Conservation (phyloP, 2,888 invertebrate genomes). For the Agriotes lineatus region DNA sequence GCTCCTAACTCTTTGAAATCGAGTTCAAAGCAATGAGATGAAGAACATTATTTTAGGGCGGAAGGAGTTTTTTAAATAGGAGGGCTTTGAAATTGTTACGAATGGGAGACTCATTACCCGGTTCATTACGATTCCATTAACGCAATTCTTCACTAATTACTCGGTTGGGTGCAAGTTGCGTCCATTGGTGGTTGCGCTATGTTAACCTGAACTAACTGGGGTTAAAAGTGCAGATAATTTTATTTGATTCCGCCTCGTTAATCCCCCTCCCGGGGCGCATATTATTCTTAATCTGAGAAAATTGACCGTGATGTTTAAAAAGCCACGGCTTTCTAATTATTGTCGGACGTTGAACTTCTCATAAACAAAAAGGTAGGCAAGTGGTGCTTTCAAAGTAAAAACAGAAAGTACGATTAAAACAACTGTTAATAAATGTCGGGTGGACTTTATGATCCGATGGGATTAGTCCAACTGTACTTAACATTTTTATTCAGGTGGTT, state of each 20-base stretch:
- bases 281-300: neutral
- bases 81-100: conserved; percentile 12
- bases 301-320: neutral
- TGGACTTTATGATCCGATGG: no score
- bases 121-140: conserved; percentile 27
- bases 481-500: no score
- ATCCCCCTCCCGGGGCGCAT: neutral
- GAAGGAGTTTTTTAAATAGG: conserved; percentile 10
- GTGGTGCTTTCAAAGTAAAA: no score
- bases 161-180: conserved; percentile 14
- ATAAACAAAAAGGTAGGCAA: no score
- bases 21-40: conserved; percentile 8
- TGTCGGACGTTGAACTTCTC: no score
- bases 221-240: conserved; percentile 9
- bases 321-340: no score
- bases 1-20: neutral
- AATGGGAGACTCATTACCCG: conserved; percentile 18
- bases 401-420: no score
- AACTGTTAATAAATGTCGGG: no score
- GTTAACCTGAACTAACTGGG: neutral
- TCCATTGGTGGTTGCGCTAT: conserved; percentile 12
- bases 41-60: conserved; percentile 3
- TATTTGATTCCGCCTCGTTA: neutral
- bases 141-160: conserved; percentile 21
- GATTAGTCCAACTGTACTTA: no score